phyloP scores from a whole-genome alignment of 1,140 invertebrate genomes.

The Brachionus rubens region DNA sequence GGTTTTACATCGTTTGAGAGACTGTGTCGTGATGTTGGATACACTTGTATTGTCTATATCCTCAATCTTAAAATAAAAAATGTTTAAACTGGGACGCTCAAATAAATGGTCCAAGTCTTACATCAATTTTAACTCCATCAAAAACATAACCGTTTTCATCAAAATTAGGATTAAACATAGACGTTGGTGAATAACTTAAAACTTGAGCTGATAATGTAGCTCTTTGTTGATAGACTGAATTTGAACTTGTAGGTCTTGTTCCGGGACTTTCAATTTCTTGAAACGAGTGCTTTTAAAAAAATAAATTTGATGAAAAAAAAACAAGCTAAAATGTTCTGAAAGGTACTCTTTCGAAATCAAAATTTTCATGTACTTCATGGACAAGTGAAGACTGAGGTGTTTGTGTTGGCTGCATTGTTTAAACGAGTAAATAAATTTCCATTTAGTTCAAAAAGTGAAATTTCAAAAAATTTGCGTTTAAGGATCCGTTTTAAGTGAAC shows the following conservation, averaged over 20 bases:
- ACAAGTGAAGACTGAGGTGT: conserved; percentile 7
- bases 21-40: conserved; percentile 51
- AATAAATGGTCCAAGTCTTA: too few species aligned
- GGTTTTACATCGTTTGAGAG: conserved; percentile 53
- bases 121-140: conserved; percentile 45
- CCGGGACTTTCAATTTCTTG: background rate
- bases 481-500: too few species aligned
- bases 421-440: background rate
- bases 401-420: background rate
- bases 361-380: conserved; percentile 25
- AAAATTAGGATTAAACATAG: conserved; percentile 16
- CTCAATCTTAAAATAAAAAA: conserved; percentile 23
- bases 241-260: background rate
- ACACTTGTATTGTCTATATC: conserved; percentile 45
- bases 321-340: background rate
- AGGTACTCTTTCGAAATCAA: conserved; percentile 21
- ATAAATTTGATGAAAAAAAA: background rate
- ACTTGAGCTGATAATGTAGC: background rate
- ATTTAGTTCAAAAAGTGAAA: background rate
- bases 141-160: conserved; percentile 45
- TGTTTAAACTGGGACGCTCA: too few species aligned
- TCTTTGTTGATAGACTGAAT: background rate
- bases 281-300: conserved; percentile 2
- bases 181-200: background rate
- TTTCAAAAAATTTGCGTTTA: too few species aligned